Evolutionary conservation across 1,140 invertebrate species (phyloP), one percentile per base, ranked within the genome.

Genomic region (Mactra quadrangularis): DNA sequence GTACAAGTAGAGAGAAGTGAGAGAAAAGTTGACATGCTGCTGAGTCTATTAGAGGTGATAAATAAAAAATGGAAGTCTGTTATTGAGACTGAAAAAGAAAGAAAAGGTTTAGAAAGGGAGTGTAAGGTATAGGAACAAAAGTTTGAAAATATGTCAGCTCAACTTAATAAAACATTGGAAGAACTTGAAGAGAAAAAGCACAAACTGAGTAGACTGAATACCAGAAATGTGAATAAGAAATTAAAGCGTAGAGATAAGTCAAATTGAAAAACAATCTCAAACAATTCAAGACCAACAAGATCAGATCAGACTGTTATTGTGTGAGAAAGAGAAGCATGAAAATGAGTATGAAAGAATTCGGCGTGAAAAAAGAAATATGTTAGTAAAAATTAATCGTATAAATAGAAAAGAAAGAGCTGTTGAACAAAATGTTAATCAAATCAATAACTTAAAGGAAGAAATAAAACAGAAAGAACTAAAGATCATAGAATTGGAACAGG

Each of bases 141-240:
- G 11, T 57, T 17, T 29, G 22, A 57, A 17, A n/a, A 57, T 3
- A 3, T 57, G 25, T 25, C 55, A 9, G n/a, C 2, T 17, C 3
- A 57, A n/a, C 31, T 57, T 27, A n/a, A 57, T 29, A 27, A 57
- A 27, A n/a, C 55, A 27, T 7, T n/a, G 11, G 55, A 57, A 27
- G 55, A 57, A 27, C 25, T 57, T 3, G 2, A 57, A 17, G 22
- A 57, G n/a, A 57, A 29, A 3, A 57, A 29, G 22, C 3, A 17
- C 17, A 57, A 57, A 57, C 25, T 57, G 55, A 7, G n/a, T 3
- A 29, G 7, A 57, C 11, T 17, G 25, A 17, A 3, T 57, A 57
- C 55, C 7, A 25, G 55, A 57, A 57, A 57, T 57, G 7, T 57
- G n/a, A 57, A 57, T 27, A 57, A 57, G 27, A 57, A 57, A 17